Conservation (phyloP, 2,797 vertebrate species). For the Varecia variegata region DNA sequence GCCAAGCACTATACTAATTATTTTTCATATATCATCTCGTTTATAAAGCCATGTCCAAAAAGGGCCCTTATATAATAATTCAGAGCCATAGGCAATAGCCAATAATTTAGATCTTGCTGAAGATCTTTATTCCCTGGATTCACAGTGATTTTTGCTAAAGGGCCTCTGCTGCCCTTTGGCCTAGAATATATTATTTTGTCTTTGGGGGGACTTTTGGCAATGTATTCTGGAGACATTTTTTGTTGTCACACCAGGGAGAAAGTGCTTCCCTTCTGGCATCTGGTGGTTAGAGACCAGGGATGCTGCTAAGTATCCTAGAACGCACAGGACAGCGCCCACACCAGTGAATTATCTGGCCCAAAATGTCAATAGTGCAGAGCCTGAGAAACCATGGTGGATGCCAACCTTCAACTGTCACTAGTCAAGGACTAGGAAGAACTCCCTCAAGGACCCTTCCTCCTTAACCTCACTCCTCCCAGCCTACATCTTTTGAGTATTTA, state of each 20-base stretch:
- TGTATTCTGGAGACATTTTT: neutral
- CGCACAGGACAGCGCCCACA: neutral
- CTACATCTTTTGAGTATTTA: neutral
- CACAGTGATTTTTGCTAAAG: neutral
- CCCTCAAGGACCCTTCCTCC: neutral
- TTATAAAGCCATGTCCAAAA: neutral
- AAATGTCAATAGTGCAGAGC: neutral
- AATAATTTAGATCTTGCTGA: too few species aligned
- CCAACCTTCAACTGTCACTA: neutral
- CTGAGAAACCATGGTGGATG: neutral
- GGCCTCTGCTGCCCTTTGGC: neutral
- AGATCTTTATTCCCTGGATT: neutral
- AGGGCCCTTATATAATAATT: neutral
- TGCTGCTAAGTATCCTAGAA: neutral
- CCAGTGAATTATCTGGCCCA: neutral
- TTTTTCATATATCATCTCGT: neutral
- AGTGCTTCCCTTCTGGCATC: neutral
- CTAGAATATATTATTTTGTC: neutral
- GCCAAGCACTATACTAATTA: neutral
- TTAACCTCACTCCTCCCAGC: neutral
- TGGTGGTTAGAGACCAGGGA: neutral
- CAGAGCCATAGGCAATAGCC: neutral
- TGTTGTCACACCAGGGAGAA: neutral
- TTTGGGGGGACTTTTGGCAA: neutral
- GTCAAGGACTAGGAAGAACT: neutral